Evolutionary conservation across 2,113 vertebrate genomes (phyloP), one percentile per base, ranked within the genome.

Genomic region (Lipophrys pholis): DNA sequence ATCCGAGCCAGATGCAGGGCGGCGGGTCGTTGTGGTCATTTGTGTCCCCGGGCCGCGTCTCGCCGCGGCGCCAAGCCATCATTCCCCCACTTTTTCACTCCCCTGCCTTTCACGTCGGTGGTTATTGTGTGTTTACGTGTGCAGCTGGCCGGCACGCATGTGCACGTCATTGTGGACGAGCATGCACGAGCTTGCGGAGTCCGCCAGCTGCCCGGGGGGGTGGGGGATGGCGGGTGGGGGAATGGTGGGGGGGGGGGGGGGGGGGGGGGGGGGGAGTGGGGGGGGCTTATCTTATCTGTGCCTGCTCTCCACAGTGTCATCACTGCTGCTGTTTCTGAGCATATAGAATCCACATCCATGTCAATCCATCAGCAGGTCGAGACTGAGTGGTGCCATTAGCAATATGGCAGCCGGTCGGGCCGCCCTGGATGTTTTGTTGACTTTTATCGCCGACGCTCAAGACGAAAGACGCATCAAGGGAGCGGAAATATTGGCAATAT

Each of bases 331-430:
- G 46, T 52, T 52, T 75, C 11, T 50, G 40, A 70, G 69, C 72
- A 76, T 60, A 78, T 79, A 62, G 84, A 89, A 81, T 66, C 59
- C 39, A 79, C 64, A 50, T 11, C 3, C 65, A 63, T 64, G 52
- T 73, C 66, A 74, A 69, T 88, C 79, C 62, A 58, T 86, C 86
- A 87, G 46, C 48, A 6, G 71, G n/a, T n/a, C n/a, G n/a, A n/a
- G n/a, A n/a, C n/a, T n/a, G n/a, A n/a, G n/a, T 38, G 64, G 73
- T 16, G 70, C 36, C 72, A 76, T 82, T 85, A 76, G 64, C 11
- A 38, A 49, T 5, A 53, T 42, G 57, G 68, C 61, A 62, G 73
- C 42, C 62, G 69, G 46, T 57, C 65, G 73, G 63, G 42, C 45
- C 39, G 7, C 16, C 15, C 54, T 62, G 58, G 14, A 56, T 76